Base-by-base conservation (phyloP, 2,113 vertebrate genomes). In the Sinocyclocheilus anshuiensis region DNA sequence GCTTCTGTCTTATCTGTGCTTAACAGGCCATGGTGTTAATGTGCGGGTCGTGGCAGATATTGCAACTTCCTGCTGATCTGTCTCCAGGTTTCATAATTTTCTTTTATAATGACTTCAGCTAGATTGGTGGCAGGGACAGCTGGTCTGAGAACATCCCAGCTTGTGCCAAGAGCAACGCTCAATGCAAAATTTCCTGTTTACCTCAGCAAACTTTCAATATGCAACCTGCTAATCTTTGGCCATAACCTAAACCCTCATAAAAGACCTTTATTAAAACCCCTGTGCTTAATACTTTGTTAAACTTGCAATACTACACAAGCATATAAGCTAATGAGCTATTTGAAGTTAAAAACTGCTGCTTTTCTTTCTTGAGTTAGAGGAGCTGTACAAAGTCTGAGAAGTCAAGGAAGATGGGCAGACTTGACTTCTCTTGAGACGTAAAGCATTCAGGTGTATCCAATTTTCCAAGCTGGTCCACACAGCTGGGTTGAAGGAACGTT, bases 1-100 rank as follows among this genome's bases (percentile, higher is more conserved):
- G 69, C 33, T 26, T 81, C 50, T 6, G 55, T 83, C 88, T 89
- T 84, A 86, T 88, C 87, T 39, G 77, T 33, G 20, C 81, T 76
- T 75, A 71, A 75, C 85, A 81, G 85, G 81, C 77, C 22, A 22
- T 81, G 22, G 53, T 55, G 81, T 83, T 88, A 72, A 83, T 78
- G 72, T 78, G 55, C 18, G 57, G 45, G 77, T 63, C 33, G 33
- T 39, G 55, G 26, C 45, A 57, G 67, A 72, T 57, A 39, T 57
- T 84, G 69, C 29, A 84, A 39, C 45, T 83, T 83, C 29, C 22
- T 83, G 69, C 67, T 24, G 69, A 74, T 84, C 82, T 26, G 82
- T 74, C 45, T 83, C 26, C 45, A 72, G 67, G 81, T 83, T 69
- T n/a, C 24, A 22, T 53, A 33, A 45, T 71, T 83, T 83, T 71